Evolutionary conservation across 1,140 invertebrate genomes (phyloP).

Genomic region (Polypedilum pembai): DNA sequence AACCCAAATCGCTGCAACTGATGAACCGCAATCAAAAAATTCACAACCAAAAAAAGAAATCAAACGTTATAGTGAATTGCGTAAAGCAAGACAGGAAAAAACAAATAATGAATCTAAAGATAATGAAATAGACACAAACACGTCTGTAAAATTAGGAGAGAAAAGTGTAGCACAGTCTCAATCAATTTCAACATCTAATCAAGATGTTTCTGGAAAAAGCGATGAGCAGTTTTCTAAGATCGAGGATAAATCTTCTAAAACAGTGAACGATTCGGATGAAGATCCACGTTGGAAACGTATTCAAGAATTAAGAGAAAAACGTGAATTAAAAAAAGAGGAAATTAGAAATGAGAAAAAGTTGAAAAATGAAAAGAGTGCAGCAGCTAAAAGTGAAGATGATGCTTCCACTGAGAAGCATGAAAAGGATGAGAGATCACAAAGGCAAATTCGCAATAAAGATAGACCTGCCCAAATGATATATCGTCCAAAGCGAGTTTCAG

Average conservation of each 20-base stretch:
- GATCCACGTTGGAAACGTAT: conserved; percentile 24
- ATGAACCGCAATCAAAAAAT: conserved; percentile 36
- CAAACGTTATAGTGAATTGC: conserved; percentile 30
- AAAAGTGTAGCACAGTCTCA: too few relatives aligned
- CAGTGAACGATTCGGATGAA: conserved; percentile 31
- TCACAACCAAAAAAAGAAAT: conserved; percentile 33
- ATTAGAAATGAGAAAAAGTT: too few relatives aligned
- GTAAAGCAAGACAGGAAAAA: conserved; percentile 25
- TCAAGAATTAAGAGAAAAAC: conserved; percentile 30
- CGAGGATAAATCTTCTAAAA: conserved; percentile 32
- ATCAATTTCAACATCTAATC: too few relatives aligned
- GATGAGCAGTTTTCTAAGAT: not conserved
- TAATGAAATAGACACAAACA: conserved; percentile 28
- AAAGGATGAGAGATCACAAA: conserved; percentile 36
- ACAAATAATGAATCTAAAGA: conserved; percentile 28
- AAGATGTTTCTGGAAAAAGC: too few relatives aligned
- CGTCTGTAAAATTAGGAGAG: too few relatives aligned
- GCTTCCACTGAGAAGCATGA: not conserved
- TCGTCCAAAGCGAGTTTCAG: conserved; percentile 34
- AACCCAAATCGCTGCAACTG: conserved; percentile 29
- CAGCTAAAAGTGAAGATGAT: too few relatives aligned
- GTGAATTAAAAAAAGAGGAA: not conserved
- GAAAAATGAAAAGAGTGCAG: too few relatives aligned
- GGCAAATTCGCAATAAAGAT: conserved; percentile 48
- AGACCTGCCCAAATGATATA: conserved; percentile 42